These are phyloP conservation scores for Ammodytes dubius DNA, from an alignment of 2,113 vertebrate genomes.

Conservation along the genomic window DNA sequence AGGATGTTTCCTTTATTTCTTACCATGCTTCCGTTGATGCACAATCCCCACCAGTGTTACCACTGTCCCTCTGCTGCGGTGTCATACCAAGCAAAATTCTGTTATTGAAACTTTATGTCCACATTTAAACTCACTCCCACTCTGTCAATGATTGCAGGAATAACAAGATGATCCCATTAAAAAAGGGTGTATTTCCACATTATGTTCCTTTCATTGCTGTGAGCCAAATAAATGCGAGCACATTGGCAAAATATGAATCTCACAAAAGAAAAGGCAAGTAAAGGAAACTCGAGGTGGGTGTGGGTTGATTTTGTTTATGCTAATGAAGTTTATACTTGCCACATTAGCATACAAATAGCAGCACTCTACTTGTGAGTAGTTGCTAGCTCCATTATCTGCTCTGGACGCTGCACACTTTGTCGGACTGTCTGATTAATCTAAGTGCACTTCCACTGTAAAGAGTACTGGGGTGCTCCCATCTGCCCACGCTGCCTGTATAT, in stretches of 20 bases:
- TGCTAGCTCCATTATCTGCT: constrained; percentile 59
- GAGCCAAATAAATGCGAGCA: constrained; percentile 13
- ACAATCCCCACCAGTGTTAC: neutral
- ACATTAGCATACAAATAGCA: constrained; percentile 77
- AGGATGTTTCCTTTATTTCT: constrained; percentile 36
- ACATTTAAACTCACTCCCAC: constrained; percentile 26
- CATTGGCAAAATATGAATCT: constrained; percentile 22
- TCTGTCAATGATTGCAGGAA: constrained; percentile 10
- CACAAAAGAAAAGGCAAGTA: constrained; percentile 32
- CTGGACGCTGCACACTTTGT: constrained; percentile 52
- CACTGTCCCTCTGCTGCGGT: constrained; percentile 2
- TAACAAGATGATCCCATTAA: constrained; percentile 35
- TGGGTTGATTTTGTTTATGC: constrained; percentile 47
- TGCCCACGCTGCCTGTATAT: constrained; percentile 60
- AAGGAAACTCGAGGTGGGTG: constrained; percentile 24
- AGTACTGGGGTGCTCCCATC: constrained; percentile 67
- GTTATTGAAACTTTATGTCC: constrained; percentile 27
- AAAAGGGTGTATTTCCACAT: constrained; percentile 16
- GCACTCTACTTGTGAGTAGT: constrained; percentile 56
- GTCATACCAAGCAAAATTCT: constrained; percentile 5
- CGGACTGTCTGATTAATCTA: constrained; percentile 64
- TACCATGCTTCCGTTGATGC: constrained; percentile 19
- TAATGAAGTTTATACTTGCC: constrained; percentile 60
- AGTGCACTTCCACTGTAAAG: constrained; percentile 57
- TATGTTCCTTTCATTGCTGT: constrained; percentile 14